These are phyloP conservation scores for Mola mola DNA, from an alignment of 2,113 vertebrate species.

Conservation along the genomic window DNA sequence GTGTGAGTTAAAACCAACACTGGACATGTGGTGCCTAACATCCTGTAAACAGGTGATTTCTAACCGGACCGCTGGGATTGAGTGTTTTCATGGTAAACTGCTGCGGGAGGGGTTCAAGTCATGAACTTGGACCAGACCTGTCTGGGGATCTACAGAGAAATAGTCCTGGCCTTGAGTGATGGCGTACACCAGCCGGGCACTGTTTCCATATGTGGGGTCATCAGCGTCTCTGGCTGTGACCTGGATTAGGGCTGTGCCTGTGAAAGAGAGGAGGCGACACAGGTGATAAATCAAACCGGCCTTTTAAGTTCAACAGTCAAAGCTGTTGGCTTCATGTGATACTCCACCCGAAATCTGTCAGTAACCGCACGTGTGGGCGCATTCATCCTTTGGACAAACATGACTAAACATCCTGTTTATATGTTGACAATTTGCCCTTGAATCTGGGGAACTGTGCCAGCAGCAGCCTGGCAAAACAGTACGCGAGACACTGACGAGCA, in stretches of 20 bases:
- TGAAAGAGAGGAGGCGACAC: constrained; percentile 16
- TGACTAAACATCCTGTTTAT: constrained; percentile 15
- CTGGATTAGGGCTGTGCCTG: constrained; percentile 84
- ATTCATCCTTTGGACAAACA: constrained; percentile 15
- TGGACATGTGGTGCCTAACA: constrained; percentile 32
- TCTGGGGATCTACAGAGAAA: constrained; percentile 92
- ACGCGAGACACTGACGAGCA: constrained; percentile 3
- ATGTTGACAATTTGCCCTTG: constrained; percentile 6
- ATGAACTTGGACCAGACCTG: constrained; percentile 76
- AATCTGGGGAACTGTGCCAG: constrained; percentile 1
- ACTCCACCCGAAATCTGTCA: constrained; percentile 8
- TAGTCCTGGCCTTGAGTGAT: constrained; percentile 88
- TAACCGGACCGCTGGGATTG: constrained; percentile 26
- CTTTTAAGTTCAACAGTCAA: constrained; percentile 1
- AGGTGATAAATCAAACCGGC: constrained; percentile 8
- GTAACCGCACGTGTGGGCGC: too few relatives aligned
- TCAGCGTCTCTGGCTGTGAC: constrained; percentile 90
- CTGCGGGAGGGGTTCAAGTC: constrained; percentile 2
- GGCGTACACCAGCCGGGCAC: constrained; percentile 89
- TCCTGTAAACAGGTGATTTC: constrained; percentile 15
- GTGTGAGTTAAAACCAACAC: constrained; percentile 10
- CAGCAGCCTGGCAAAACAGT: not conserved
- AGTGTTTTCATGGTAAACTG: constrained; percentile 11
- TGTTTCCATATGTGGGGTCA: constrained; percentile 90
- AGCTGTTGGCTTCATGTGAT: constrained; percentile 9